Evolutionary conservation across 2,888 invertebrate species (phyloP).

Genomic region (Megastigmus dorsalis): DNA sequence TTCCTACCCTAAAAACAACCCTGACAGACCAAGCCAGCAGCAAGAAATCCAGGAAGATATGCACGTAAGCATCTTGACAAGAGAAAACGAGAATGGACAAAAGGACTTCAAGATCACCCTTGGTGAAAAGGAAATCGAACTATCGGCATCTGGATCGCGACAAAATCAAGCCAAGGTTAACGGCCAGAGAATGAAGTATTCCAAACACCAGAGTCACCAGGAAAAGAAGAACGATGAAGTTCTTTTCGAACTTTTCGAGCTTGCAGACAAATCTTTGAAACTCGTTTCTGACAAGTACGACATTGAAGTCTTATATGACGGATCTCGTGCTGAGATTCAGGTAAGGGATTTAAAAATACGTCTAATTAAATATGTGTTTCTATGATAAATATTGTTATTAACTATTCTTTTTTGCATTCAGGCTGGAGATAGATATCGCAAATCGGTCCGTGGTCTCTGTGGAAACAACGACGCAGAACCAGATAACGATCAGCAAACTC

Average conservation of each 20-base stretch:
- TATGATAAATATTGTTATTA: no score
- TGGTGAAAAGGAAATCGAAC: constrained; percentile 71
- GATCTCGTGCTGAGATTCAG: constrained; percentile 75
- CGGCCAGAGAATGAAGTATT: constrained; percentile 61
- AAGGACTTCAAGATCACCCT: constrained; percentile 75
- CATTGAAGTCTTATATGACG: constrained; percentile 78
- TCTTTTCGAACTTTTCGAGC: constrained; percentile 73
- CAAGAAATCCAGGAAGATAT: constrained; percentile 72
- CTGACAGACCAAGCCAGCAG: constrained; percentile 57
- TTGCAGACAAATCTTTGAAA: constrained; percentile 77
- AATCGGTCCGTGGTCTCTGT: constrained; percentile 80
- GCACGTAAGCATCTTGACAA: constrained; percentile 73
- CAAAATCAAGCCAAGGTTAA: constrained; percentile 64
- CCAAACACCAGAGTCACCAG: constrained; percentile 64
- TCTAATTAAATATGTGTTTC: background rate
- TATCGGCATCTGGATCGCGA: constrained; percentile 70
- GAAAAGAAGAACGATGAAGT: constrained; percentile 63
- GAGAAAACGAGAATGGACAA: constrained; percentile 69
- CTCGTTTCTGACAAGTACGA: constrained; percentile 75
- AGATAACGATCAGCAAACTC: constrained; percentile 79
- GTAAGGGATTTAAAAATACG: constrained; percentile 51
- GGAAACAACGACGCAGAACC: constrained; percentile 79
- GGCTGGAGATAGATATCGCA: constrained; percentile 75
- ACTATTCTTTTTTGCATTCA: constrained; percentile 55
- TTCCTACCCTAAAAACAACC: constrained; percentile 70